phyloP scores from a whole-genome alignment of 2,113 vertebrate species.

The Lynx canadensis region DNA sequence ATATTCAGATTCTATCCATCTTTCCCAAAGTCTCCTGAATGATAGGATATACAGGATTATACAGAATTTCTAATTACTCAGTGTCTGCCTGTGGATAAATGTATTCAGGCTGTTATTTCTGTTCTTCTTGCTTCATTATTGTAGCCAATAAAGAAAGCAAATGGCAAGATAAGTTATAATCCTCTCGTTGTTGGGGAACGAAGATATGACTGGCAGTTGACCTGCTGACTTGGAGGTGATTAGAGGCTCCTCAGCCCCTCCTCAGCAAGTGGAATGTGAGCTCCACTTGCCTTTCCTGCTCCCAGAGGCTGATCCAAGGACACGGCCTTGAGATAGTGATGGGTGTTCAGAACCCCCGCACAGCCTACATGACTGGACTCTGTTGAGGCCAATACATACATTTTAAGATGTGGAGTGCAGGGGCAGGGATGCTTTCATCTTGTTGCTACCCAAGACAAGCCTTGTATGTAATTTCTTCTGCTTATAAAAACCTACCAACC shows the following conservation, averaged over 20 bases:
- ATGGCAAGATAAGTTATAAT: background rate
- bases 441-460: background rate
- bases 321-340: background rate
- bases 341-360: background rate
- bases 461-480: background rate
- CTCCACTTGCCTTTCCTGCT: background rate
- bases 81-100: background rate
- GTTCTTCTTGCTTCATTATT: background rate
- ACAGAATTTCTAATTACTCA: background rate
- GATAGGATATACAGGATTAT: background rate
- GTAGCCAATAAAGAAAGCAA: background rate
- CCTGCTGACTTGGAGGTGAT: background rate
- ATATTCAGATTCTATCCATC: background rate
- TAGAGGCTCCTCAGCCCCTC: background rate
- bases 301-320: background rate
- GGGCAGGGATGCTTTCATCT: background rate
- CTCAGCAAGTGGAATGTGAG: background rate
- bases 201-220: background rate
- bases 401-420: background rate
- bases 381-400: background rate
- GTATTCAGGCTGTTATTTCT: background rate
- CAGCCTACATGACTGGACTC: fast-evolving
- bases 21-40: background rate
- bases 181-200: background rate
- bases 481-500: background rate